Conservation (phyloP, 2,797 vertebrate genomes). For the Coregonus suidteri region DNA sequence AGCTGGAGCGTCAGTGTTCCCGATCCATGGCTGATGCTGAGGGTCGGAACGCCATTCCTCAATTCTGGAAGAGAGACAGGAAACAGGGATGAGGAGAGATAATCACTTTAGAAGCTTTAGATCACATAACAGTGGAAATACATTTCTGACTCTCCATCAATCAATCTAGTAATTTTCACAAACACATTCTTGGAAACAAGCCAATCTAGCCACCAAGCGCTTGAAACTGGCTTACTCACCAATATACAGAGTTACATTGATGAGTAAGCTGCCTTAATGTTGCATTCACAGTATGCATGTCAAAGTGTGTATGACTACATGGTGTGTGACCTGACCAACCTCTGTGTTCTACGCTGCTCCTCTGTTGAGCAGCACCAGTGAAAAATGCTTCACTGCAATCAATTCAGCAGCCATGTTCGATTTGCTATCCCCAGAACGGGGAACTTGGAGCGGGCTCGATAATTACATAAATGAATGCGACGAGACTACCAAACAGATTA, state of each 20-base stretch:
- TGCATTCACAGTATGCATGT: neutral
- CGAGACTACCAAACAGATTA: slow-evolving; percentile 51
- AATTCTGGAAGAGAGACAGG: slow-evolving; percentile 75
- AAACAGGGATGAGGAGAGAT: neutral
- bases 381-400: slow-evolving; percentile 64
- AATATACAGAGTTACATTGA: slow-evolving; percentile 8
- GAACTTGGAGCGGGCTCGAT: slow-evolving; percentile 48
- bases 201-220: neutral
- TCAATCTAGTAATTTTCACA: neutral
- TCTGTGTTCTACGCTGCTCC: neutral
- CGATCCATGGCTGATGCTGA: slow-evolving; percentile 84
- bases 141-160: neutral
- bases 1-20: slow-evolving; percentile 83
- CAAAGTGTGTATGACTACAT: neutral
- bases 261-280: slow-evolving; percentile 37
- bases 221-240: neutral
- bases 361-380: slow-evolving; percentile 54
- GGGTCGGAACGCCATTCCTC: slow-evolving; percentile 75
- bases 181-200: neutral
- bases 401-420: slow-evolving; percentile 60
- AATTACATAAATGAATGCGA: slow-evolving; percentile 53
- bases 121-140: neutral
- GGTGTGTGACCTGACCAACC: slow-evolving; percentile 31
- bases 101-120: neutral
- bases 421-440: slow-evolving; percentile 40